Evolutionary conservation across 1,140 invertebrate species (phyloP), one percentile per base, ranked within the genome.

Genomic region (Coboldia fuscipes): DNA sequence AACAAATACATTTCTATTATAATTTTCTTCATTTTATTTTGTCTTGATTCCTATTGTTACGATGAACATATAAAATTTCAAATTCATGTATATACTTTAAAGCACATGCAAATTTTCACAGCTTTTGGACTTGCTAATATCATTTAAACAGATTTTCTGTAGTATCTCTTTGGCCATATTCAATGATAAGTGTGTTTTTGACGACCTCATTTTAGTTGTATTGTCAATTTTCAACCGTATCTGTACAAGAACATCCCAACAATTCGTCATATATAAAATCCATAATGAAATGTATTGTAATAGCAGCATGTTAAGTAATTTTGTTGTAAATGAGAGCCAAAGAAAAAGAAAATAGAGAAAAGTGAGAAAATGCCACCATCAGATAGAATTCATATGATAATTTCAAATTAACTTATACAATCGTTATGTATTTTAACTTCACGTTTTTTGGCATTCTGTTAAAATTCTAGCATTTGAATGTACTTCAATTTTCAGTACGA

Each of bases 81-180:
- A n/a, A n/a, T n/a, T n/a, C n/a, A n/a, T n/a, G 10, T 14, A 4
- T 27, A 4, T 27, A 27, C 10, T 14, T 70, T 76, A 89, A 33
- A 88, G 65, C 37, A 86, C 82, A 50, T 88, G 80, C 32, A 89
- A 60, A 55, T 90, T 88, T 56, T 89, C 83, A 50, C 84, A 90
- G 33, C 80, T 85, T 49, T 85, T 85, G 13, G 82, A 86, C 59
- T 84, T 85, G 27, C 69, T 74, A 33, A 73, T 77, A 54, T 85
- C 80, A 43, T 79, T 81, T 39, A 83, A 67, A 48, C 82, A 84
- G 42, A 89, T 78, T 52, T 84, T 84, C 40, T 81, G 76, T 12
- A 89, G 60, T 32, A 88, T 68, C 42, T 81, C 77, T 36, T 75
- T 62, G 4, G 76, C 75, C 39, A 77, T 66, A 50, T 75, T 76